These are phyloP conservation scores for Nebria salina DNA, from an alignment of 2,888 invertebrate genomes.

Conservation along the genomic window DNA sequence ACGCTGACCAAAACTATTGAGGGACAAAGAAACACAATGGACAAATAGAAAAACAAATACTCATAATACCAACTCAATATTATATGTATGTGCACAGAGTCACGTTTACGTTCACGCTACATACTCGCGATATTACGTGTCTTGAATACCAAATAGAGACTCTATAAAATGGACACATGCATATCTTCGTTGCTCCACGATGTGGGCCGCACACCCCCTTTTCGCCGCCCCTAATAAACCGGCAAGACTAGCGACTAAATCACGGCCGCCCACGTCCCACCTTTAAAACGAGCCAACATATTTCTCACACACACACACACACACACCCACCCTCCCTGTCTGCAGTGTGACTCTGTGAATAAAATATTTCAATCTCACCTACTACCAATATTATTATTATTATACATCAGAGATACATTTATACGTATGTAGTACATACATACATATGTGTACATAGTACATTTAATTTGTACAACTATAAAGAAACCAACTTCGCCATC, in stretches of 20 bases:
- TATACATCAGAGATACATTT: too few species aligned
- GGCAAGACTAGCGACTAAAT: not conserved
- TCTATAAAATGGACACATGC: not conserved
- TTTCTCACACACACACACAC: not conserved
- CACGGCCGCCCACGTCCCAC: not conserved
- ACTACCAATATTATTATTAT: too few species aligned
- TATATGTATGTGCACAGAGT: not conserved
- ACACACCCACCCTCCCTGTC: not conserved
- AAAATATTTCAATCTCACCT: not conserved
- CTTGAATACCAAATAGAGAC: not conserved
- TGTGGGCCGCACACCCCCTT: not conserved
- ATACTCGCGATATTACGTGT: not conserved
- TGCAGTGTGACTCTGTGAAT: not conserved
- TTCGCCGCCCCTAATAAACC: not conserved
- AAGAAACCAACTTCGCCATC: too few species aligned
- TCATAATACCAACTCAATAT: not conserved
- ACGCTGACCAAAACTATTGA: constrained; percentile 70
- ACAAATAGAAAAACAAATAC: not conserved
- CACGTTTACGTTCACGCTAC: not conserved
- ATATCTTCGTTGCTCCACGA: not conserved
- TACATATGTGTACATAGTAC: too few species aligned
- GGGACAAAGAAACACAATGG: constrained; percentile 49
- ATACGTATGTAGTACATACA: too few species aligned
- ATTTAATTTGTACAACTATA: too few species aligned
- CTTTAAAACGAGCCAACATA: not conserved